These are phyloP conservation scores for Ostrea denselamellosa DNA, from an alignment of 1,140 invertebrate species.

Conservation along the genomic window DNA sequence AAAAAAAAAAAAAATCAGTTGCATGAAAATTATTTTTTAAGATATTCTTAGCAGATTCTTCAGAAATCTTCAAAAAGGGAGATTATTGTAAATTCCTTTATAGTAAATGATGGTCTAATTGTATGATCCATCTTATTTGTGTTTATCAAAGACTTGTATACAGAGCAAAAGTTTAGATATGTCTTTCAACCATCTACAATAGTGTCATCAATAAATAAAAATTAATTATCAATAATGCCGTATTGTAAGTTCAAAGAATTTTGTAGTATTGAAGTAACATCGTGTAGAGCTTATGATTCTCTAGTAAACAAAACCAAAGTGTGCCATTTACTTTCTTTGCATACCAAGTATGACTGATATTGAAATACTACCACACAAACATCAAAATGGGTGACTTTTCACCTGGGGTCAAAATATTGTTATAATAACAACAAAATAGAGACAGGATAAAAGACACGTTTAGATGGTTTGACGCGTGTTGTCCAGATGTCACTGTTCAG, in stretches of 20 bases:
- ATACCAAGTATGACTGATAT: not conserved
- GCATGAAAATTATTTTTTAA: not conserved
- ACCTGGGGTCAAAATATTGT: constrained; percentile 25
- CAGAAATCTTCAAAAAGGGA: no score
- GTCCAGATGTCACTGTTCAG: not conserved
- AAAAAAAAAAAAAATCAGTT: not conserved
- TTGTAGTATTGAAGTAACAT: no score
- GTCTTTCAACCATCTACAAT: no score
- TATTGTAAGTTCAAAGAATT: no score
- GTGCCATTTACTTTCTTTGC: not conserved
- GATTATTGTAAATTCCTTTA: no score
- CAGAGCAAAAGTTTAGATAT: no score
- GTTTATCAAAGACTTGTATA: no score
- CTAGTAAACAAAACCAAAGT: not conserved
- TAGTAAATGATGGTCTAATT: no score
- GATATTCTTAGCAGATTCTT: not conserved
- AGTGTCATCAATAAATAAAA: no score
- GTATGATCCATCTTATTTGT: no score
- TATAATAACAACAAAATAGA: not conserved
- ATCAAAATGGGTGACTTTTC: not conserved
- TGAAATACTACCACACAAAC: not conserved
- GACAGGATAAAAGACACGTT: not conserved
- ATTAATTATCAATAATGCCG: no score
- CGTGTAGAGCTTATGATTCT: no score
- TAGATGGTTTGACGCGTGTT: not conserved